Conservation (phyloP, 2,797 vertebrate genomes). For the Poeciliopsis paucimaculata region DNA sequence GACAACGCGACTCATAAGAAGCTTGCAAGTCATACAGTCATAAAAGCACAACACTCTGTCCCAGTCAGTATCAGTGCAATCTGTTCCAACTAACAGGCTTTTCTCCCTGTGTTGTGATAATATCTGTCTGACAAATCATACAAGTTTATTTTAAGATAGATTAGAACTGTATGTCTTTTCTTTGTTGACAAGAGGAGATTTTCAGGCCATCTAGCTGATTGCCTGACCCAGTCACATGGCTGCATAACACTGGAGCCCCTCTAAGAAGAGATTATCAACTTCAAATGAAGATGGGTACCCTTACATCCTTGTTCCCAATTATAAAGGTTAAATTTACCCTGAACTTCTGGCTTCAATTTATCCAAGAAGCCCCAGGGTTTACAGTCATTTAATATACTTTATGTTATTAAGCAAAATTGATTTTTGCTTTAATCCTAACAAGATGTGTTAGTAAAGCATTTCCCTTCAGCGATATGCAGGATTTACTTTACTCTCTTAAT, state of each 20-base stretch:
- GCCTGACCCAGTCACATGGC: not conserved
- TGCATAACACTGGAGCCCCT: not conserved
- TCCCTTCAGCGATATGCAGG: not conserved
- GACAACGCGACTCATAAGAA: slow-evolving; percentile 2
- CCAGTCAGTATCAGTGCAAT: not conserved
- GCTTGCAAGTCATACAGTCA: not conserved
- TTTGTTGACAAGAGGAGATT: not conserved
- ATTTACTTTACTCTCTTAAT: not conserved
- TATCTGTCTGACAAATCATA: slow-evolving; percentile 9
- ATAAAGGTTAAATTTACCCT: slow-evolving; percentile 3
- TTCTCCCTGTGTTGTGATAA: not conserved
- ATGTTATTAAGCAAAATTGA: not conserved
- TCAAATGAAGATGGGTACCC: not conserved
- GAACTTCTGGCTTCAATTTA: slow-evolving; percentile 3
- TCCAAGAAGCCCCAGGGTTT: not conserved
- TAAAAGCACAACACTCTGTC: not conserved
- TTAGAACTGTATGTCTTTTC: not conserved
- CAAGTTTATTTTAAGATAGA: not conserved
- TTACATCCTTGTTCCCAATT: slow-evolving; percentile 3
- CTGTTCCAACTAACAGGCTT: slow-evolving; percentile 4
- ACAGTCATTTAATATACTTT: not conserved
- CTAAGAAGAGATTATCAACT: slow-evolving; percentile 5
- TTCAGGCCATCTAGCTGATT: not conserved
- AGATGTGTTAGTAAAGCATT: slow-evolving; percentile 3
- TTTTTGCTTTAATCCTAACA: slow-evolving; percentile 3